Evolutionary conservation across 2,113 vertebrate genomes (phyloP), one percentile per base, ranked within the genome.

Genomic region (Campylorhamphus procurvoides): DNA sequence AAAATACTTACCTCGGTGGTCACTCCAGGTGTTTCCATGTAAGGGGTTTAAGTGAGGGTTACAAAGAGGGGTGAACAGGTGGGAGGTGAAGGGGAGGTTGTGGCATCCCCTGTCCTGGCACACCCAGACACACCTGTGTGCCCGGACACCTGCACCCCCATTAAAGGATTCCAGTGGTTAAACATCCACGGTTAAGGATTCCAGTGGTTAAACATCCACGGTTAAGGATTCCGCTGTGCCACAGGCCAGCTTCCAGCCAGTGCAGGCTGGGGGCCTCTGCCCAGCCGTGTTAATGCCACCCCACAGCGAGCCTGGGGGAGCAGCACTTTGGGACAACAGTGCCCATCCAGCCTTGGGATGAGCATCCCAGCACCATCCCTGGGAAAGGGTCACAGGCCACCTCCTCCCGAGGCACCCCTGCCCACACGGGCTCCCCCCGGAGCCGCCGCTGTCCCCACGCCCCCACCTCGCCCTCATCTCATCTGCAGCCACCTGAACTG

Each of bases 231-330:
- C 17, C 40, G 6, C 18, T 3, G 39, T 17, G 42, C 46, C 11
- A 19, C 66, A 50, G 42, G n/a, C 28, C 12, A 6, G 58, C 64
- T 16, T 6, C 39, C 58, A 72, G 39, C 14, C 0, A 0, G 8
- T 20, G 8, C n/a, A 33, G 74, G 28, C 27, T 5, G 4, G 40
- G 40, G 40, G 40, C 40, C 40, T 42, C 14, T 42, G 40, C 40
- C 40, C 40, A 42, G 40, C 40, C 40, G 14, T 42, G 14, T 42
- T 42, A 42, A 14, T 3, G 7, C 37, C 50, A 28, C 4, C 7
- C 31, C 67, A 5, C n/a, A 4, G 20, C 0, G 11, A 39, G 31
- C 6, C 7, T 1, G 2, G 25, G 71, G 7, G 46, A 1, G 1
- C 10, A 3, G 37, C 10, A 0, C 4, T 67, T 44, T 2, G 56